These are phyloP conservation scores for Molossus molossus DNA, from an alignment of 2,797 vertebrate genomes.

Conservation along the genomic window DNA sequence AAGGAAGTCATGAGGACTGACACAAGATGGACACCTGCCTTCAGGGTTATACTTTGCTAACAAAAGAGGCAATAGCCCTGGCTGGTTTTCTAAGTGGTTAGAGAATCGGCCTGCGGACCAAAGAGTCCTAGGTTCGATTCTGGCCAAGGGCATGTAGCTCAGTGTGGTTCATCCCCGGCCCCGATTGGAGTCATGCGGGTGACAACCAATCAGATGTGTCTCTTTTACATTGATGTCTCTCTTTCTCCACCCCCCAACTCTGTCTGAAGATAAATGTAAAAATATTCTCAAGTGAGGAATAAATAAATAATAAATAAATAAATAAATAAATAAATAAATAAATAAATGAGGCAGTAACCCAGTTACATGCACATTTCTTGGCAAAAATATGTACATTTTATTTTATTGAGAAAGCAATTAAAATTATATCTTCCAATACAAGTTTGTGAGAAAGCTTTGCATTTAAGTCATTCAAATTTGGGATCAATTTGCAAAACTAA, in stretches of 20 bases:
- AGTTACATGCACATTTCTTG: slow-evolving; percentile 1
- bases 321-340: not conserved
- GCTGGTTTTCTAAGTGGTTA: too few species aligned
- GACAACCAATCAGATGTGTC: too few species aligned
- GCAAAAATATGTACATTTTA: slow-evolving; percentile 44
- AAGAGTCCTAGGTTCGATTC: too few species aligned
- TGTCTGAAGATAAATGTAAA: too few species aligned
- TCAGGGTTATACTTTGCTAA: not conserved
- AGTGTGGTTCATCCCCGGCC: too few species aligned
- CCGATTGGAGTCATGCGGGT: too few species aligned
- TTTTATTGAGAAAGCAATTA: not conserved
- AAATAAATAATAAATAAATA: not conserved
- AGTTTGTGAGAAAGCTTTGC: not conserved
- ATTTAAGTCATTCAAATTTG: not conserved
- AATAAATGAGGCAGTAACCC: not conserved
- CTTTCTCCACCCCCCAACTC: too few species aligned
- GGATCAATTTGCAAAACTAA: slow-evolving; percentile 33
- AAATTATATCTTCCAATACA: slow-evolving; percentile 30
- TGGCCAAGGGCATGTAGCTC: too few species aligned
- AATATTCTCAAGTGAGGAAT: too few species aligned
- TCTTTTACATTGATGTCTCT: too few species aligned
- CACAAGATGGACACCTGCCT: not conserved
- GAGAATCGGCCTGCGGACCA: too few species aligned
- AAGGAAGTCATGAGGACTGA: not conserved
- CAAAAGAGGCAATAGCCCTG: too few species aligned